phyloP scores from a whole-genome alignment of 1,140 invertebrate species.

The Drosophila cardini region DNA sequence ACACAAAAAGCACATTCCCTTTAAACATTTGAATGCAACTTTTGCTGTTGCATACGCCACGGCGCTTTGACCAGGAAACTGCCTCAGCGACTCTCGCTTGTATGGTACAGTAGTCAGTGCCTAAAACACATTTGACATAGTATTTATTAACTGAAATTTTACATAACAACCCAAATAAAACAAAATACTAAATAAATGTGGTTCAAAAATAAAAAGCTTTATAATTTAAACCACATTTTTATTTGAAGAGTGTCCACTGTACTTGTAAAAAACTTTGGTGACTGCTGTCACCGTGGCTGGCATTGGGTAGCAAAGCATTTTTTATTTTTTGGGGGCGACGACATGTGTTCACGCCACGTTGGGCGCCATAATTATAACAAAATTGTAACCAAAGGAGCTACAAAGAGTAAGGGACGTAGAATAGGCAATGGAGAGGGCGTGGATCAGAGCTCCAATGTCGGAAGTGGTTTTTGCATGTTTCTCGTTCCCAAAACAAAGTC shows the following conservation, averaged over 20 bases:
- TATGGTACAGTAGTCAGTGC: constrained; percentile 19
- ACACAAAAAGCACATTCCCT: constrained; percentile 47
- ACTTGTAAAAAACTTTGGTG: constrained; percentile 12
- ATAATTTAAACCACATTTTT: neutral
- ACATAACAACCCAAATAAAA: too few relatives aligned
- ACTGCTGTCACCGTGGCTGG: constrained; percentile 11
- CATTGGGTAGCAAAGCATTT: neutral
- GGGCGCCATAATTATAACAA: constrained; percentile 55
- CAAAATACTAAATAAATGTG: neutral
- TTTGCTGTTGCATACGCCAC: constrained; percentile 39
- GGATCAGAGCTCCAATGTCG: neutral
- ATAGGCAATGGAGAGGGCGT: neutral
- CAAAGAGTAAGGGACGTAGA: neutral
- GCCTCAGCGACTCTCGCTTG: constrained; percentile 5
- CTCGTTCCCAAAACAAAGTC: neutral
- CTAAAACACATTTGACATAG: too few relatives aligned
- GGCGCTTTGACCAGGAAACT: constrained; percentile 13
- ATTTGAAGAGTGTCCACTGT: constrained; percentile 15
- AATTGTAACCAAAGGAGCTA: constrained; percentile 25
- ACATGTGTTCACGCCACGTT: constrained; percentile 57
- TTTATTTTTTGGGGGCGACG: constrained; percentile 19
- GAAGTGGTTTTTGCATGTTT: constrained; percentile 32
- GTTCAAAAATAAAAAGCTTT: neutral
- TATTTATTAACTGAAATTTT: too few relatives aligned
- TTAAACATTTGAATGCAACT: constrained; percentile 36